A percentile compares a stretch with the other conserved stretches of the same genome.
Evolutionary conservation across 1,140 invertebrate species (phyloP).

Genomic region (Hycleus phaleratus): DNA sequence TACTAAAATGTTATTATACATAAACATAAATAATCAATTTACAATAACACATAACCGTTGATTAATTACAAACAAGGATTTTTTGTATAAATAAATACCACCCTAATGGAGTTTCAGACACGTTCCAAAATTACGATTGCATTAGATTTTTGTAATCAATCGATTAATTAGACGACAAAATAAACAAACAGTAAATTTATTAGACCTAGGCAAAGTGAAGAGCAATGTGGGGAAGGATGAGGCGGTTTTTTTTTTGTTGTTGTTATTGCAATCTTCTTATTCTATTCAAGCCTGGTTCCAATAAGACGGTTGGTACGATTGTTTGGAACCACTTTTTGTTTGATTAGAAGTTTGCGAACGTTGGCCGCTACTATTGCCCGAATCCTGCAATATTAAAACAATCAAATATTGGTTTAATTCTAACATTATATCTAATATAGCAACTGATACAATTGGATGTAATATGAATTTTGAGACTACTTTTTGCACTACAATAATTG

Average conservation of each 20-base stretch:
- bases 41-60: neutral
- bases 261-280: neutral
- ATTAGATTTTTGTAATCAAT: neutral
- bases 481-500: neutral
- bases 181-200: slow-evolving; percentile 15
- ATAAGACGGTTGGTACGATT: slow-evolving; percentile 52
- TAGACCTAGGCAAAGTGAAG: slow-evolving; percentile 17
- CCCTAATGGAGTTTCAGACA: neutral
- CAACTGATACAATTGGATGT: neutral
- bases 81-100: neutral
- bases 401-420: neutral
- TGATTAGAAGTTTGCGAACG: slow-evolving; percentile 59
- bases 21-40: neutral
- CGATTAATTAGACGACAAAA: slow-evolving; percentile 5
- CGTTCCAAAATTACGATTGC: neutral
- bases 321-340: slow-evolving; percentile 60
- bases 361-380: slow-evolving; percentile 55
- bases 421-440: neutral
- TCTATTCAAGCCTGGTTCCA: slow-evolving; percentile 45
- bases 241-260: neutral
- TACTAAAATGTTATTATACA: too few species aligned
- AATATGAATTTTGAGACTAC: neutral
- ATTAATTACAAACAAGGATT: slow-evolving; percentile 21
- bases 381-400: slow-evolving; percentile 47
- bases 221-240: slow-evolving; percentile 10